Percentiles rank a stretch among this genome's conserved stretches.
These are phyloP conservation scores for Mamestra configurata DNA, from an alignment of 1,140 invertebrate genomes.

Conservation along the genomic window DNA sequence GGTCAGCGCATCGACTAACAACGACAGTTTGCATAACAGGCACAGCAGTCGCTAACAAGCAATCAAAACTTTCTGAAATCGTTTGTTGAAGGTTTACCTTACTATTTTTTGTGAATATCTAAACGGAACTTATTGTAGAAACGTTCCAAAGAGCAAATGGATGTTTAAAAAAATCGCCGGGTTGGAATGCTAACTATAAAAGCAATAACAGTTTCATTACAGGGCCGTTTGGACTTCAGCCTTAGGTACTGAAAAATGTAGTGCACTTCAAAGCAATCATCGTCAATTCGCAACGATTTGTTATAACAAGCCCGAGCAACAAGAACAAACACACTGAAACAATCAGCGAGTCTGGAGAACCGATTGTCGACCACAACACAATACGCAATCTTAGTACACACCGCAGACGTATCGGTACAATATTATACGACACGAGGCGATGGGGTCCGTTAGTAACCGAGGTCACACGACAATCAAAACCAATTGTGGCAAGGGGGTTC, in stretches of 20 bases:
- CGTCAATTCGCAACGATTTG: background rate
- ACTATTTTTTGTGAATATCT: no score
- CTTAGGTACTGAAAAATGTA: no score
- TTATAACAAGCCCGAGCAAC: background rate
- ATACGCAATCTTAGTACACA: conserved; percentile 19
- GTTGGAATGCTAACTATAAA: no score
- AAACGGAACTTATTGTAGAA: no score
- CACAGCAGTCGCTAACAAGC: background rate
- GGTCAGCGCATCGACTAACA: background rate
- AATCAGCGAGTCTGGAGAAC: conserved; percentile 29
- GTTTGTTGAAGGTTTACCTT: background rate
- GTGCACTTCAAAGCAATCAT: background rate
- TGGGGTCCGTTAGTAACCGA: conserved; percentile 12
- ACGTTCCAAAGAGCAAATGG: no score
- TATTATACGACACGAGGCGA: background rate
- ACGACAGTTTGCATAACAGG: background rate
- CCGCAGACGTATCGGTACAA: background rate
- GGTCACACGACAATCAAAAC: conserved; percentile 35
- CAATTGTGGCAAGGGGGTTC: conserved; percentile 25
- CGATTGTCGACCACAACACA: conserved; percentile 24
- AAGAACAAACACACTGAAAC: conserved; percentile 13
- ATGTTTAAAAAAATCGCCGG: no score
- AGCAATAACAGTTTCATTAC: no score
- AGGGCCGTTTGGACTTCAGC: no score
- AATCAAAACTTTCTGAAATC: background rate